Evolutionary conservation across 2,113 vertebrate species (phyloP).

Genomic region (Pachyramphus minor): DNA sequence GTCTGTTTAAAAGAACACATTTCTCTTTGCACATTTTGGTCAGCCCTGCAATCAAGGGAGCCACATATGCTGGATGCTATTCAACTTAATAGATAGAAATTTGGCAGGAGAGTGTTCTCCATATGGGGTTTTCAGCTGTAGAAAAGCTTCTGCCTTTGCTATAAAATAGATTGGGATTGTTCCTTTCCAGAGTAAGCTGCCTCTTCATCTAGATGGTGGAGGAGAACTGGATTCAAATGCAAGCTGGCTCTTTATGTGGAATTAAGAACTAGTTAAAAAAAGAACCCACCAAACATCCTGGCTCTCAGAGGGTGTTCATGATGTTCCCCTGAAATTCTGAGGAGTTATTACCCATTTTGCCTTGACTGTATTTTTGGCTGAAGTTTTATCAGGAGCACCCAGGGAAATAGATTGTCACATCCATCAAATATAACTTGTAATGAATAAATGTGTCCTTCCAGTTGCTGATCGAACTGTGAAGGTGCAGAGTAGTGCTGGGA

Average conservation of each 20-base stretch:
- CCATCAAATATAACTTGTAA: background rate
- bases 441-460: background rate
- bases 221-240: background rate
- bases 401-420: background rate
- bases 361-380: background rate
- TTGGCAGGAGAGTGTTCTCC: conserved; percentile 55
- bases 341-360: background rate
- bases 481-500: background rate
- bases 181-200: conserved; percentile 20
- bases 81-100: conserved; percentile 61
- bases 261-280: background rate
- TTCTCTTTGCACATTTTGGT: conserved; percentile 27
- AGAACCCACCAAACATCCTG: background rate
- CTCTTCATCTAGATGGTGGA: conserved; percentile 2
- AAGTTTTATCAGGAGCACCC: background rate
- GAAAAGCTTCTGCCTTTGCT: conserved; percentile 54
- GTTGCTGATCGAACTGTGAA: background rate
- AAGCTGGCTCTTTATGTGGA: background rate
- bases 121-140: conserved; percentile 57
- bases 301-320: background rate
- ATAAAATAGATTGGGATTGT: conserved; percentile 14
- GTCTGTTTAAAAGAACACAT: conserved; percentile 10
- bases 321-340: background rate
- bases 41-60: conserved; percentile 43
- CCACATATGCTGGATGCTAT: conserved; percentile 49